Base-by-base conservation (phyloP, 2,797 vertebrate species). In the Zenarchopterus dispar region DNA sequence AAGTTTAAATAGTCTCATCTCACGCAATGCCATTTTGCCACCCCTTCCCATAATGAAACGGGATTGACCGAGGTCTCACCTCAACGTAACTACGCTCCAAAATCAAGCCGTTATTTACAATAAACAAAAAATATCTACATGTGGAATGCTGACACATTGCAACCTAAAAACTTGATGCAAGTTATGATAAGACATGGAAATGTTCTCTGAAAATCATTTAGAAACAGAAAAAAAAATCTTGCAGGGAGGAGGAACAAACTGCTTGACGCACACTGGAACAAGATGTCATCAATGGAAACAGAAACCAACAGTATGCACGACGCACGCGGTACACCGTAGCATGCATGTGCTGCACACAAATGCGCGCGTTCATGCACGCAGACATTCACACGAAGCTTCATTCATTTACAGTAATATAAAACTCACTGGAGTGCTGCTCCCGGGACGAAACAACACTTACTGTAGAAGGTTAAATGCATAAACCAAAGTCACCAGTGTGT, bases 91-190 rank as follows among this genome's bases (percentile, higher is more conserved):
- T 93, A 93, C 78, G 89, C 79, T 83, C 78, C n/a, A n/a, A 84
- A 72, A 26, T 84, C 83, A 84, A 87, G 80, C 90, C 86, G 69
- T 74, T 98, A 97, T 97, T 95, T 98, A 98, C 97, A 98, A 93
- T 94, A 93, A 70, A 94, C 93, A 95, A 95, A 92, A 77, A 93
- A 95, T 95, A 97, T 96, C 95, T 97, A 97, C 95, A 97, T 82
- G 93, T 92, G 75, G 53, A 83, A 79, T 85, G 80, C 84, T 17
- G 84, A 87, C 78, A 76, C 72, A 47, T 73, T 4, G 73, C 70
- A 84, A 97, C 96, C 93, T 94, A 94, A 97, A 94, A 99, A 99
- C 97, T 98, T 98, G 97, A 99, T 98, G 97, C 97, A 98, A 99
- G 97, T 98, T 96, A 97, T 97, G 96, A 96, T 88, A 93, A 95